These are phyloP conservation scores for Gonocerus acuteangulatus DNA, from an alignment of 2,888 invertebrate species.

Conservation along the genomic window DNA sequence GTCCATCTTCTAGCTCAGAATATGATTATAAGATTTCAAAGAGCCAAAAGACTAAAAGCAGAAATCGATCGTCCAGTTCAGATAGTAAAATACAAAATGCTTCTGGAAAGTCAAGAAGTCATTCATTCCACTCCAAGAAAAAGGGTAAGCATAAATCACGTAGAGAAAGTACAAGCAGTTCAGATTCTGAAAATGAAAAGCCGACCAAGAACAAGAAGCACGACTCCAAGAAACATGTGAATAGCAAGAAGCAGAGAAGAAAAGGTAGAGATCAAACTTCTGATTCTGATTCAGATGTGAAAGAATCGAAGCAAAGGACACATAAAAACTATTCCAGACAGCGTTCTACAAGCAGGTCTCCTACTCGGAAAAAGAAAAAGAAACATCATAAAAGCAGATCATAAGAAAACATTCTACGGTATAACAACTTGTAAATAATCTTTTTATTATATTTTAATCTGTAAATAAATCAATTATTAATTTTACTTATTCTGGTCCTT, in stretches of 20 bases:
- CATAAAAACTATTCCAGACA: background rate
- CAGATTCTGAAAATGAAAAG: background rate
- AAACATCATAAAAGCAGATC: conserved; percentile 11
- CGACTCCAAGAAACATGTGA: too few species aligned
- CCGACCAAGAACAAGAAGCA: background rate
- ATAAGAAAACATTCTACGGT: too few species aligned
- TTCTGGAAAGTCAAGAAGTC: background rate
- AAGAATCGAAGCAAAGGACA: background rate
- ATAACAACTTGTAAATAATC: too few species aligned
- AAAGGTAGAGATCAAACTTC: background rate
- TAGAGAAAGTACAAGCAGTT: background rate
- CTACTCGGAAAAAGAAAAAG: conserved; percentile 3
- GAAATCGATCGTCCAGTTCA: background rate
- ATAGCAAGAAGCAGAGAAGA: background rate
- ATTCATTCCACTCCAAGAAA: background rate
- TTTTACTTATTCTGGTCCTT: too few species aligned
- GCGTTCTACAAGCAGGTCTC: background rate
- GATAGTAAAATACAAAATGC: background rate
- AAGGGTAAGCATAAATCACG: background rate
- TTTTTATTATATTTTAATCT: too few species aligned
- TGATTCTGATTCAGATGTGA: background rate
- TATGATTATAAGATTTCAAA: background rate
- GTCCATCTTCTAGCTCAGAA: too few species aligned
- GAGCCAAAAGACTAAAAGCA: background rate
- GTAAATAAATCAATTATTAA: too few species aligned